Base-by-base conservation (phyloP, 2,113 vertebrate species). In the Coracopsis vasa region DNA sequence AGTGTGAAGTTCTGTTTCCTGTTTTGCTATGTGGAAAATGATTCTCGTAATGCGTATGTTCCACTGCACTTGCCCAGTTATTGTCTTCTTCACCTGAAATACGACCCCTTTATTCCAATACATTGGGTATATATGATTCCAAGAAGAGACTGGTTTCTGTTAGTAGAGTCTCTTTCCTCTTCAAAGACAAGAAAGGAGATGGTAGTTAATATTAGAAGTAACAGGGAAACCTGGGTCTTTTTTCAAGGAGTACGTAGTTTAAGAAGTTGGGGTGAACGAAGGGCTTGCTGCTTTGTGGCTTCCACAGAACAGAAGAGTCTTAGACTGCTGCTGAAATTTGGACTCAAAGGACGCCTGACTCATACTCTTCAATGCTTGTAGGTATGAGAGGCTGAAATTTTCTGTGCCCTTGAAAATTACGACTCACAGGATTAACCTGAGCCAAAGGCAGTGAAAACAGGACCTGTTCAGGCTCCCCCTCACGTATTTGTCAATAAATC, bases 1-100 rank as follows among this genome's bases (percentile, higher is more conserved):
- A 79, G 72, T 72, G 58, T 78, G 65, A 92, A 86, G 65, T 51
- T 84, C 47, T 69, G 7, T 92, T 96, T 97, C 67, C 82, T 96
- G 69, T 83, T 88, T 79, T 91, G 54, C 51, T 79, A 0, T 0
- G 0, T 69, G 39, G 71, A 25, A 29, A 56, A 74, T 51, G 39
- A 45, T 88, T 94, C 51, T 92, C 1, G 2, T 70, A 65, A 51
- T 0, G 6, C 48, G 61, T 17, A 5, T 60, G 48, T 92, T 90
- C 69, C 51, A 51, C 25, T 93, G 39, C 65, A 74, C 61, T 88
- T 86, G 69, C 72, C 80, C 72, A 72, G 21, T 65, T 88, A 44
- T 78, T 83, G 75, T 86, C 64, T 72, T 80, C 75, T 79, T 86
- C 88, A 60, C 78, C 27, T 65, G 75, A 80, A 78, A 84, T 72